These are phyloP conservation scores for Mallateleia sp. DNA, from an alignment of 2,888 invertebrate genomes.

Conservation along the genomic window DNA sequence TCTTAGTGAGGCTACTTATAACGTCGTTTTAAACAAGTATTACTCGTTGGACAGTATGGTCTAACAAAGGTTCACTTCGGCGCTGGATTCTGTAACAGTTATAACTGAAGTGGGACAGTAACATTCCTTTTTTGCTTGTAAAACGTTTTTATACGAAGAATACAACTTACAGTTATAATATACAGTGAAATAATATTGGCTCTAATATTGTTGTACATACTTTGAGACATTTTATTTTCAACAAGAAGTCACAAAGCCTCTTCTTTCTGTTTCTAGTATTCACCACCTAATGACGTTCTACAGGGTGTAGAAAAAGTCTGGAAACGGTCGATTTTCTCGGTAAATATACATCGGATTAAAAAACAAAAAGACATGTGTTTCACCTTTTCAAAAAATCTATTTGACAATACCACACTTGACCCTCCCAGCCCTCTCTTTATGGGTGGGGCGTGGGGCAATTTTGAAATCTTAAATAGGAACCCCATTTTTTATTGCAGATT, in stretches of 20 bases:
- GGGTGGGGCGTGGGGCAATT: no score
- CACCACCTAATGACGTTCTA: slow-evolving; percentile 34
- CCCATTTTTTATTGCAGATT: no score
- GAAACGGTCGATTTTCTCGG: no score
- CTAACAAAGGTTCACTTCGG: slow-evolving; percentile 37
- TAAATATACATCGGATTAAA: no score
- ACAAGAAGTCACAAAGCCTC: slow-evolving; percentile 48
- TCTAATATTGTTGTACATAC: slow-evolving; percentile 50
- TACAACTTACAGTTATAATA: no score
- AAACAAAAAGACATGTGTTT: no score
- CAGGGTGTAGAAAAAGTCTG: no score
- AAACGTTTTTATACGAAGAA: slow-evolving; percentile 43
- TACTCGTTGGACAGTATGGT: slow-evolving; percentile 47
- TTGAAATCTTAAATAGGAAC: no score
- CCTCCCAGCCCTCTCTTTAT: no score
- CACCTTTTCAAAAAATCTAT: no score
- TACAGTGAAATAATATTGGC: slow-evolving; percentile 28
- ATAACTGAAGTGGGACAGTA: slow-evolving; percentile 50
- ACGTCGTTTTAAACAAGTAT: slow-evolving; percentile 53
- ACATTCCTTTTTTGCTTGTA: slow-evolving; percentile 50
- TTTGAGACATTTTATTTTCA: slow-evolving; percentile 60
- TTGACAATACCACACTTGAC: no score
- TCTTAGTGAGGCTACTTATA: slow-evolving; percentile 23
- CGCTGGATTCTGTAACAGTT: slow-evolving; percentile 63
- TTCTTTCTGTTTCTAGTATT: slow-evolving; percentile 31